Base-by-base conservation (phyloP, 37 sponge, comb jelly and placozoan genomes). In the Lycopodina hypogea region DNA sequence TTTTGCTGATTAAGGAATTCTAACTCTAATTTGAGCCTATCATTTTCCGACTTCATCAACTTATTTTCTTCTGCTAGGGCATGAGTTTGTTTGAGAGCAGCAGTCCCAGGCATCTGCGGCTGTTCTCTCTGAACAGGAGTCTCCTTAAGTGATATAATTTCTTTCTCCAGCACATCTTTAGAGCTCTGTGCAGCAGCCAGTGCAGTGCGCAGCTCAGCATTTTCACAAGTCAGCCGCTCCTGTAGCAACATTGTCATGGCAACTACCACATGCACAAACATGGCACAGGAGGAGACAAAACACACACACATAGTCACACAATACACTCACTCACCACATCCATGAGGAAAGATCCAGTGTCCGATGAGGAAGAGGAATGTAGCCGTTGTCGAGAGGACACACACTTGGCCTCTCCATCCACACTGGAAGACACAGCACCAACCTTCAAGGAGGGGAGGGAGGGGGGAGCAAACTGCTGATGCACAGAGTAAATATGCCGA, bases 201-300 rank as follows among this genome's bases (percentile, higher is more conserved):
- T 14, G 29, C 11, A 0, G 65, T 30, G 38, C 68, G 45, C 22
- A 85, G 64, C 61, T 77, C 78, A 22, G 85, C 63, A 63, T 77
- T 77, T 1, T 55, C 59, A 2, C 29, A 65, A 72, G 73, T 63
- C 19, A 85, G 62, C 28, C 79, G 64, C 62, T 85, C 78, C 85
- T 85, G 50, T 1, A 57, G 65, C 33, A 48, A 53, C 30, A 21
- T 11, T 33, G 61, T 32, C 23, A 36, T 9, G 61, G n/a, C 9
- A 56, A 36, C 42, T 34, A 9, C 1, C 42, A 56, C 3, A 57
- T 32, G 11, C 9, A 72, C 22, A 69, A 9, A 69, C 14, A 69
- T 69, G 41, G 8, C 17, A 36, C 50, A 45, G 52, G 15, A 45
- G 15, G 2, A 35, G 23, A 21, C 50, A 12, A 6, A 35, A 71